phyloP scores from a whole-genome alignment of 2,113 vertebrate genomes.

The Paramormyrops kingsleyae region DNA sequence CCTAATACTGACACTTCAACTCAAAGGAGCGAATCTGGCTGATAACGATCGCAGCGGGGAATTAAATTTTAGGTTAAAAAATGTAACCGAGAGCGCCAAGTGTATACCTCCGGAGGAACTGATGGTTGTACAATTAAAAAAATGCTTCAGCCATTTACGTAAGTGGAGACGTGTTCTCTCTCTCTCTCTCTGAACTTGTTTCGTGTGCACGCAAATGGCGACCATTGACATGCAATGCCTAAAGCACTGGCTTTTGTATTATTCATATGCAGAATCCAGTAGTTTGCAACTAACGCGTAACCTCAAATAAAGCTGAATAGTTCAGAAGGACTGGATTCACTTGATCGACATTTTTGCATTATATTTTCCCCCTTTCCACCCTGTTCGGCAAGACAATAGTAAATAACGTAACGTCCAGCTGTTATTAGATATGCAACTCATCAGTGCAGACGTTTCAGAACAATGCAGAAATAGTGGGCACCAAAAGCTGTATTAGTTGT shows the following conservation, averaged over 20 bases:
- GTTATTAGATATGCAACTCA: neutral
- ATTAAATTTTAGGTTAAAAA: neutral
- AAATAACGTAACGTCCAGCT: neutral
- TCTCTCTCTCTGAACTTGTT: slow-evolving; percentile 39
- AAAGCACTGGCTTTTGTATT: slow-evolving; percentile 9
- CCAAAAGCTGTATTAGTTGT: neutral
- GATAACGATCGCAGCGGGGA: neutral
- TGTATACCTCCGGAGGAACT: slow-evolving; percentile 21
- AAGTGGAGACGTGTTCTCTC: slow-evolving; percentile 42
- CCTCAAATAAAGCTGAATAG: neutral
- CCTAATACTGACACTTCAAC: neutral
- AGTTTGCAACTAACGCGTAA: neutral
- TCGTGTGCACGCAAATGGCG: slow-evolving; percentile 45
- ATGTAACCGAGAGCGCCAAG: slow-evolving; percentile 12
- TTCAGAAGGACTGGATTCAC: neutral
- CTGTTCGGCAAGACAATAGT: slow-evolving; percentile 11
- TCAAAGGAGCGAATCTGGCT: neutral
- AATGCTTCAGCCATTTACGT: slow-evolving; percentile 48
- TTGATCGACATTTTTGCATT: slow-evolving; percentile 10
- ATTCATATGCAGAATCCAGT: slow-evolving; percentile 3
- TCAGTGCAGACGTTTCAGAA: neutral
- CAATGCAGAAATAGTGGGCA: neutral
- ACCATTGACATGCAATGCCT: slow-evolving; percentile 32
- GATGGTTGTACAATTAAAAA: slow-evolving; percentile 38
- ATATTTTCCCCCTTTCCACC: neutral